Evolutionary conservation across 1,140 invertebrate species (phyloP).

Genomic region (Plectrocnemia conspersa): DNA sequence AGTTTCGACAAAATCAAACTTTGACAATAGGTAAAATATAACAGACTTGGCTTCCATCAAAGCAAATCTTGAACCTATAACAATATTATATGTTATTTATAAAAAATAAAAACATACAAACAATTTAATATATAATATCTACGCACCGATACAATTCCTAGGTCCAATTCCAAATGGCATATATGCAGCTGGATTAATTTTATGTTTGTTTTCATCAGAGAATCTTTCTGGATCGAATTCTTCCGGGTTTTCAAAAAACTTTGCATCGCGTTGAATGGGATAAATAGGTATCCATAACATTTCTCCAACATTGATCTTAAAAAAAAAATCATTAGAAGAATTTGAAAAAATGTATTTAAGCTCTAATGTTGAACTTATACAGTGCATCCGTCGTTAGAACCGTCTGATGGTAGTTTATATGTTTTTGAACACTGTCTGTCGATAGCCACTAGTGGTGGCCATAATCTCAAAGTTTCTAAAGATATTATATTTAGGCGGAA

Average conservation of each 20-base stretch:
- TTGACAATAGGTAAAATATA: conserved; percentile 38
- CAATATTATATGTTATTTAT: too few relatives aligned
- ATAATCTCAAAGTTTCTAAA: conserved; percentile 51
- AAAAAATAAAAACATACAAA: too few relatives aligned
- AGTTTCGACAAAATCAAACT: conserved; percentile 34
- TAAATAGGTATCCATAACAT: conserved; percentile 49
- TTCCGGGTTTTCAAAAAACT: conserved; percentile 52
- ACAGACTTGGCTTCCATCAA: conserved; percentile 51
- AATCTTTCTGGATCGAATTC: conserved; percentile 58
- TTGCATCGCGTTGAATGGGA: conserved; percentile 53
- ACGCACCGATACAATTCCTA: conserved; percentile 57
- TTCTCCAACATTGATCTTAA: conserved; percentile 43
- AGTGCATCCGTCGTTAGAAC: not conserved
- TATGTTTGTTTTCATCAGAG: conserved; percentile 43
- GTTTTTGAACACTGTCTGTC: conserved; percentile 42
- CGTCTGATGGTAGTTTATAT: conserved; percentile 29
- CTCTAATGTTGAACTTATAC: not conserved
- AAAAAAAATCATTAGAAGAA: too few relatives aligned
- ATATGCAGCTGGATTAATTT: conserved; percentile 7
- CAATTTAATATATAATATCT: not conserved
- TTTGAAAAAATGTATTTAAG: not conserved
- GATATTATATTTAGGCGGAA: not conserved
- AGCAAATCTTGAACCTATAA: conserved; percentile 44
- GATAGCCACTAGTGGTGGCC: conserved; percentile 43
- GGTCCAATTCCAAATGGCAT: conserved; percentile 60